Base-by-base conservation (phyloP, 2,797 vertebrate genomes). In the Champsocephalus gunnari region DNA sequence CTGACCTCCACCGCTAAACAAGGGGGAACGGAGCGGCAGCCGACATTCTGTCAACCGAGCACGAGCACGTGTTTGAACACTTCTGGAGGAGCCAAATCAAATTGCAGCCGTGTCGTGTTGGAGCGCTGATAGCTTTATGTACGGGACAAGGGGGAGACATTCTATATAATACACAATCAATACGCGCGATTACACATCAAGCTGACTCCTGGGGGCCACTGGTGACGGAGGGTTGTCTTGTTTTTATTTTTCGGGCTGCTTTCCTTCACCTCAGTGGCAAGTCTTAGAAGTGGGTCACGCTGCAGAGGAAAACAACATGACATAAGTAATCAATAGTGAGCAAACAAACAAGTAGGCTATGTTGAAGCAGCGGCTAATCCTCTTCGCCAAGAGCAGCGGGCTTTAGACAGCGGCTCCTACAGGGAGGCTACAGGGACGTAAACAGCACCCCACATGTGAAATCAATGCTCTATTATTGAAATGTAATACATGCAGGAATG, bases 361-460 rank as follows among this genome's bases (percentile, higher is more conserved):
- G 86, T 91, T 74, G 71, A 70, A 77, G 75, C 70, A 63, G 71
- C 73, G 3, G 69, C 73, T 90, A 89, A 89, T 90, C 85, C 79
- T 80, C 65, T 84, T 78, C 66, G 47, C 67, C 6, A 34, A 19
- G 57, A 53, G 21, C 4, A 13, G 24, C 1, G 9, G 4, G 56
- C 17, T 48, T 32, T 9, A 73, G 62, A 45, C 34, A 65, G 59
- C 64, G 51, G 73, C 43, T 70, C 44, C 16, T 47, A 13, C 44
- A 53, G 51, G 24, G 48, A 58, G 1, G 56, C 57, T 71, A 66
- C 66, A 16, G 28, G 9, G 28, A 71, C 0, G 12, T 16, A 49
- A 71, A 45, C 14, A 1, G 38, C 50, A 32, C 8, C 34, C 24
- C 8, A 64, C 53, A 51, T 54, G 65, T 71, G 56, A 73, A 77